Evolutionary conservation across 2,888 invertebrate genomes (phyloP).

Genomic region (Lepeophtheirus nordmannii): DNA sequence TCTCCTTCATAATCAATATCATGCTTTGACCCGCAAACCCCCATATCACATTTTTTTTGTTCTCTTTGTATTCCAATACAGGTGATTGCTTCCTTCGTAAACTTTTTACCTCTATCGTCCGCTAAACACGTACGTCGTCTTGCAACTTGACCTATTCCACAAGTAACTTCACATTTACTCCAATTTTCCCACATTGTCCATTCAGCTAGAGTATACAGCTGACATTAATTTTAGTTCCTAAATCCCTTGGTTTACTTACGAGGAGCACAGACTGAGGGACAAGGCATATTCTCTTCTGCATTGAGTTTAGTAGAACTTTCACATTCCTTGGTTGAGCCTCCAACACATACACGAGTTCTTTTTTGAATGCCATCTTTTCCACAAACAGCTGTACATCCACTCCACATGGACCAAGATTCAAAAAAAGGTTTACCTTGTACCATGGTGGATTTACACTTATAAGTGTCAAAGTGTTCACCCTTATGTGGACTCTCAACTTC

Average conservation of each 20-base stretch:
- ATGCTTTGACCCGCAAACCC: background rate
- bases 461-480: background rate
- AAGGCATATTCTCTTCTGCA: background rate
- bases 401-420: background rate
- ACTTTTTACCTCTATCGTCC: background rate
- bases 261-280: slow-evolving; percentile 6
- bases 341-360: slow-evolving; percentile 1
- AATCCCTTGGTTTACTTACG: background rate
- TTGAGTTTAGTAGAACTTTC: background rate
- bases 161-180: slow-evolving; percentile 15
- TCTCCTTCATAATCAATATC: background rate
- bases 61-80: slow-evolving; percentile 3
- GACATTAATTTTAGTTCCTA: too few species aligned
- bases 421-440: background rate
- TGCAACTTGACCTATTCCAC: slow-evolving; percentile 8
- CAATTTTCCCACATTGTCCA: slow-evolving; percentile 15
- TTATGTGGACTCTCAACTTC: background rate
- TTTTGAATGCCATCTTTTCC: slow-evolving; percentile 4
- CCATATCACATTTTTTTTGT: background rate
- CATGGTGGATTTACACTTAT: background rate
- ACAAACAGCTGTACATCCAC: background rate
- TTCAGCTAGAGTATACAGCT: background rate
- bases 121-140: slow-evolving; percentile 2
- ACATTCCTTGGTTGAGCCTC: background rate
- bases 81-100: background rate